Conservation (phyloP, 2,797 vertebrate genomes). For the Catostomus latipinnis region DNA sequence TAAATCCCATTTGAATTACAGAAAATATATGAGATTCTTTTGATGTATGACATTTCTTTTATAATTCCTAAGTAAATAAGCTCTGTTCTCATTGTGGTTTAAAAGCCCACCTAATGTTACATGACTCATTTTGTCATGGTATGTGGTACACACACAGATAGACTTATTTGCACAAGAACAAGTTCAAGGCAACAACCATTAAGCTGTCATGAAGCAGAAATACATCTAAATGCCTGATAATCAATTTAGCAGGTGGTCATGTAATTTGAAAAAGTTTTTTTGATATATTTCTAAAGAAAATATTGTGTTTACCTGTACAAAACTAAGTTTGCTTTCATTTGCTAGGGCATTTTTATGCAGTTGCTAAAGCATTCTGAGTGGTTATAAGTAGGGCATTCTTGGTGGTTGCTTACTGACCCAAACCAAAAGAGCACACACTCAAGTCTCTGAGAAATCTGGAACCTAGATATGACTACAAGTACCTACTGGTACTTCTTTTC, state of each 20-base stretch:
- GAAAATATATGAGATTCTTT: neutral
- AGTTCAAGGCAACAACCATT: neutral
- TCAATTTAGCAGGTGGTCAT: neutral
- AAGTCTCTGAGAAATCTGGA: neutral
- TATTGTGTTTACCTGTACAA: neutral
- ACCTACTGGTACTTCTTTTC: no score
- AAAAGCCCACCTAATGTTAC: neutral
- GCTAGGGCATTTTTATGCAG: neutral
- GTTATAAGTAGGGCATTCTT: no score
- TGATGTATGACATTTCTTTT: neutral
- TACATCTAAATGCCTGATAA: neutral
- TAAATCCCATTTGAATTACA: neutral
- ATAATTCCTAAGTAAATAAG: neutral
- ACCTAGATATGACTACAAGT: no score
- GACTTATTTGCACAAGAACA: neutral
- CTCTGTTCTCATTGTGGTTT: neutral
- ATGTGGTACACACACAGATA: neutral
- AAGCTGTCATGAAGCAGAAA: neutral
- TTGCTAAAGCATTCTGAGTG: no score
- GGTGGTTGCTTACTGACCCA: no score
- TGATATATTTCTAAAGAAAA: neutral
- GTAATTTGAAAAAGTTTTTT: neutral
- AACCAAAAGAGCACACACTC: neutral
- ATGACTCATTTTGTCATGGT: neutral
- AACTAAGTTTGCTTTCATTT: neutral